phyloP scores from a whole-genome alignment of 1,140 invertebrate species.

The Bombyx mori region DNA sequence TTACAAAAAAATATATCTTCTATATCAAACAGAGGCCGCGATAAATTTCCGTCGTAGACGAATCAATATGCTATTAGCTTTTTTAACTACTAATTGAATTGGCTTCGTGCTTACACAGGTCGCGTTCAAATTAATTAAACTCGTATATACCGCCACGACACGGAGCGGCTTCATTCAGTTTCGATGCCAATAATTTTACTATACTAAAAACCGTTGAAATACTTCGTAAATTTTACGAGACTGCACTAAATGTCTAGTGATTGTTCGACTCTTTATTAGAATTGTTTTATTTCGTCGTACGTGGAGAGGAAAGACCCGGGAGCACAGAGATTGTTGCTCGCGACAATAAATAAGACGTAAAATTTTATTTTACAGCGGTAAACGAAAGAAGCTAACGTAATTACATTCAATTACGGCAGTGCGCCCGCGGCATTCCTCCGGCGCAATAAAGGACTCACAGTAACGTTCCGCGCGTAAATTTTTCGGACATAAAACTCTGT shows the following conservation, averaged over 20 bases:
- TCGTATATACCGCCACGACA: slow-evolving; percentile 23
- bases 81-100: slow-evolving; percentile 49
- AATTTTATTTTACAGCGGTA: slow-evolving; percentile 68
- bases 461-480: slow-evolving; percentile 63
- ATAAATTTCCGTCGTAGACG: slow-evolving; percentile 2
- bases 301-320: slow-evolving; percentile 22
- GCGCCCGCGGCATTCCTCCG: slow-evolving; percentile 51
- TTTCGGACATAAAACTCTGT: slow-evolving; percentile 68
- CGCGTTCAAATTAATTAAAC: slow-evolving; percentile 54
- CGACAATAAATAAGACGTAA: slow-evolving; percentile 66
- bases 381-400: slow-evolving; percentile 66
- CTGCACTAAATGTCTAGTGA: slow-evolving; percentile 26
- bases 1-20: slow-evolving; percentile 1
- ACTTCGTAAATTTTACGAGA: slow-evolving; percentile 2
- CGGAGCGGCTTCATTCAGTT: slow-evolving; percentile 28
- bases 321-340: slow-evolving; percentile 48
- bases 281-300: slow-evolving; percentile 31
- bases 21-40: neutral
- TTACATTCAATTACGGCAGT: slow-evolving; percentile 66
- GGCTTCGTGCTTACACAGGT: slow-evolving; percentile 29
- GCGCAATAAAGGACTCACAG: slow-evolving; percentile 58
- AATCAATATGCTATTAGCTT: slow-evolving; percentile 35
- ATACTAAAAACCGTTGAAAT: too few species aligned
- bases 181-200: slow-evolving; percentile 40
- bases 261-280: slow-evolving; percentile 29